A percentile compares a stretch with the other conserved stretches of the same genome.
Conservation (phyloP, 1,140 invertebrate genomes). For the Mycetomoellerius zeteki region DNA sequence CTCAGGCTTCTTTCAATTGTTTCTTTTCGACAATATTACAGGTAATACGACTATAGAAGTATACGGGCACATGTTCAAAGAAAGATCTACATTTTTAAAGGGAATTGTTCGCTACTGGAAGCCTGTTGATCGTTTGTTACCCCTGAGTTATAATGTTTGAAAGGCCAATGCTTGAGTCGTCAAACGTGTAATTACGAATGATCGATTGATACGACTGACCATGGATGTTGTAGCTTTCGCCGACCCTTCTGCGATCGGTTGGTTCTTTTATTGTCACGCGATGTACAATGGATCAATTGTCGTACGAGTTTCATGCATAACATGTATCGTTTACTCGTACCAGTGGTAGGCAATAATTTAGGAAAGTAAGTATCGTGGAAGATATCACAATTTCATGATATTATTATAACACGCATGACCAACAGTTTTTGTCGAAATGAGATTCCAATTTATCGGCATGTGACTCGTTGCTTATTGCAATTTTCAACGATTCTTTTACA, state of each 20-base stretch:
- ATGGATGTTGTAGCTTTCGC: conserved; percentile 1
- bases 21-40: conserved; percentile 18
- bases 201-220: background rate
- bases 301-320: background rate
- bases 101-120: background rate
- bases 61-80: background rate
- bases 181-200: conserved; percentile 25
- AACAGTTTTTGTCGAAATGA: background rate
- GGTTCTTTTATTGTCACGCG: conserved; percentile 3
- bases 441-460: conserved; percentile 6
- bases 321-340: background rate
- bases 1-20: background rate
- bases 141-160: conserved; percentile 9
- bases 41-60: conserved; percentile 10
- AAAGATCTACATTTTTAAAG: conserved; percentile 30
- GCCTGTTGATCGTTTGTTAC: conserved; percentile 34
- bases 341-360: background rate
- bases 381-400: background rate
- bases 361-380: background rate
- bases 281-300: conserved; percentile 29
- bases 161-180: background rate
- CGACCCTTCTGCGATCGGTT: background rate
- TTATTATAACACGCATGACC: background rate
- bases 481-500: background rate
- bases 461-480: background rate